Conservation (phyloP, 2,797 vertebrate genomes). For the Cyprinella venusta region DNA sequence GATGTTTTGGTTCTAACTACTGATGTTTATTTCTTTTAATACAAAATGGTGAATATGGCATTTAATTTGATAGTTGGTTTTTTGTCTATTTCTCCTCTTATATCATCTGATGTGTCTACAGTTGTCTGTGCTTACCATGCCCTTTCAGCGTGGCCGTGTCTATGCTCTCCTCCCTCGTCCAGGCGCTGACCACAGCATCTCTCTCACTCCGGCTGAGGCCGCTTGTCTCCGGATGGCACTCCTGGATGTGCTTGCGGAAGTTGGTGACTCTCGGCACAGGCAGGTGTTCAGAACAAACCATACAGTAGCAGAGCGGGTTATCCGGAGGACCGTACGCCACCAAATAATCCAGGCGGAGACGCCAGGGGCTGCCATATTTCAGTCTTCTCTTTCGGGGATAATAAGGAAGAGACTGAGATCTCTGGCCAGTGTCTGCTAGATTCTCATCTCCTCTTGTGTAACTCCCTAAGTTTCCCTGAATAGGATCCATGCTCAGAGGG, state of each 20-base stretch:
- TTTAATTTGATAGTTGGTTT: background rate
- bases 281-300: slow-evolving; percentile 88
- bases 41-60: background rate
- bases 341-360: slow-evolving; percentile 87
- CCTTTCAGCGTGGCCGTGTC: slow-evolving; percentile 59
- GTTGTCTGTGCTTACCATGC: slow-evolving; percentile 66
- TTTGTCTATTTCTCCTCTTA: background rate
- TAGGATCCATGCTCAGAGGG: slow-evolving; percentile 62
- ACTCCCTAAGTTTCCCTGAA: slow-evolving; percentile 66
- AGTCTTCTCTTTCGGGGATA: slow-evolving; percentile 69
- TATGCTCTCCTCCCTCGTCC: slow-evolving; percentile 79
- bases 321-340: slow-evolving; percentile 85
- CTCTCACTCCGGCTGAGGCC: slow-evolving; percentile 77
- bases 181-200: slow-evolving; percentile 84
- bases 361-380: slow-evolving; percentile 78
- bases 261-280: slow-evolving; percentile 85
- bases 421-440: slow-evolving; percentile 38
- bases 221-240: slow-evolving; percentile 84
- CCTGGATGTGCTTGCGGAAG: slow-evolving; percentile 88
- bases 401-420: slow-evolving; percentile 36
- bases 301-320: slow-evolving; percentile 82
- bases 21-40: background rate
- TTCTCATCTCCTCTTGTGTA: slow-evolving; percentile 61
- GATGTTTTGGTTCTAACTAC: background rate
- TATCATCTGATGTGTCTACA: background rate